Conservation (phyloP, 2,888 invertebrate genomes). For the Apocheima hispidaria region DNA sequence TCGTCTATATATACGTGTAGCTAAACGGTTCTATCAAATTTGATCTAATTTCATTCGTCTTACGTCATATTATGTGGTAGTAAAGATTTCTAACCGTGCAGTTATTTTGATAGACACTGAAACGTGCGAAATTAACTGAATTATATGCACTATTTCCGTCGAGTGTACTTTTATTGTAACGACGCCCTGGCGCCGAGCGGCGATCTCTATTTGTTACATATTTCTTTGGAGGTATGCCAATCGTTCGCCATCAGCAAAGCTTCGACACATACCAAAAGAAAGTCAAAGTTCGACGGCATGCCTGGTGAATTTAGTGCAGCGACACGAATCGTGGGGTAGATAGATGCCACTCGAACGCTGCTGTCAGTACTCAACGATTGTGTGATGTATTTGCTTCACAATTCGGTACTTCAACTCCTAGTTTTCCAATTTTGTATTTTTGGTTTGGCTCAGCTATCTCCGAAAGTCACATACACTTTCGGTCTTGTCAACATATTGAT, state of each 20-base stretch:
- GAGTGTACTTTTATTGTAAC: slow-evolving; percentile 65
- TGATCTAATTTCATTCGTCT: slow-evolving; percentile 3
- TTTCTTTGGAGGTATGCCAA: slow-evolving; percentile 76
- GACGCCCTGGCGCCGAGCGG: slow-evolving; percentile 74
- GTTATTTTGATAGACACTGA: slow-evolving; percentile 25
- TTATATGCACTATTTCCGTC: slow-evolving; percentile 67
- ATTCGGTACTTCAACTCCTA: slow-evolving; percentile 26
- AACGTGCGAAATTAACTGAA: slow-evolving; percentile 30
- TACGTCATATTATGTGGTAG: slow-evolving; percentile 16
- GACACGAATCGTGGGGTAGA: slow-evolving; percentile 37
- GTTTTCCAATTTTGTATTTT: slow-evolving; percentile 30
- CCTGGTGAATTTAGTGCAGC: slow-evolving; percentile 39
- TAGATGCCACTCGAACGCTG: slow-evolving; percentile 38
- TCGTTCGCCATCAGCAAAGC: slow-evolving; percentile 62
- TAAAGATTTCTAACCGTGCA: slow-evolving; percentile 14
- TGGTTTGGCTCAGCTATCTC: slow-evolving; percentile 29
- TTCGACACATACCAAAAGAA: slow-evolving; percentile 75
- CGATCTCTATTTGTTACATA: slow-evolving; percentile 75
- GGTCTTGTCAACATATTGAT: slow-evolving; percentile 28
- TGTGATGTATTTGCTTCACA: slow-evolving; percentile 32
- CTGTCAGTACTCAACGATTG: slow-evolving; percentile 20
- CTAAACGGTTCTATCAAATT: slow-evolving; percentile 1
- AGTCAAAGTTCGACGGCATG: slow-evolving; percentile 81
- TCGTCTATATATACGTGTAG: neutral
- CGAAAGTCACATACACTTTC: slow-evolving; percentile 25